These are phyloP conservation scores for Brachypteracias leptosomus DNA, from an alignment of 2,113 vertebrate genomes.

Conservation along the genomic window DNA sequence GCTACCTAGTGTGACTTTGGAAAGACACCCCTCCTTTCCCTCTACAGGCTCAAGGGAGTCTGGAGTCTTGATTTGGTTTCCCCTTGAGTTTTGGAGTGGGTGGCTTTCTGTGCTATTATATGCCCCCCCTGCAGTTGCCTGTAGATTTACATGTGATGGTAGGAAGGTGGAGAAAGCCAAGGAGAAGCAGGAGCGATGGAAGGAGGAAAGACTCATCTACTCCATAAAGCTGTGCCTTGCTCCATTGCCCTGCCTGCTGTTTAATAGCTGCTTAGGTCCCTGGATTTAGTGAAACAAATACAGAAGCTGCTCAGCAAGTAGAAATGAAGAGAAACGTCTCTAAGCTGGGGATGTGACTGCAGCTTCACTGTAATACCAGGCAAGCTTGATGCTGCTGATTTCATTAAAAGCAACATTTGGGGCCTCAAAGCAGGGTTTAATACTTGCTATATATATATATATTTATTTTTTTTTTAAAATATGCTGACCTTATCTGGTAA, in stretches of 20 bases:
- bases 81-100: neutral
- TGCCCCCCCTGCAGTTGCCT: neutral
- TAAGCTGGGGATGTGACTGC: slow-evolving; percentile 40
- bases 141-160: neutral
- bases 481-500: slow-evolving; percentile 65
- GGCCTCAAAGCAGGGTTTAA: slow-evolving; percentile 61
- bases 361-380: slow-evolving; percentile 34
- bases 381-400: slow-evolving; percentile 55
- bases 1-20: neutral
- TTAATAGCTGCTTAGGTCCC: neutral
- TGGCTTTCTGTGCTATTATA: neutral
- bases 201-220: neutral
- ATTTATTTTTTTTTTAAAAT: neutral
- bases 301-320: slow-evolving; percentile 43
- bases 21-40: neutral
- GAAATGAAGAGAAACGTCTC: slow-evolving; percentile 38
- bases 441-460: slow-evolving; percentile 46
- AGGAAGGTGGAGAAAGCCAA: neutral
- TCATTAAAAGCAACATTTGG: slow-evolving; percentile 52
- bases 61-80: neutral
- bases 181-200: neutral
- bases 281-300: slow-evolving; percentile 29
- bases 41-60: neutral
- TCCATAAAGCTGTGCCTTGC: neutral
- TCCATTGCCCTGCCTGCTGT: neutral